Evolutionary conservation across 2,797 vertebrate genomes (phyloP), one percentile per base, ranked within the genome.

Genomic region (Alauda arvensis): DNA sequence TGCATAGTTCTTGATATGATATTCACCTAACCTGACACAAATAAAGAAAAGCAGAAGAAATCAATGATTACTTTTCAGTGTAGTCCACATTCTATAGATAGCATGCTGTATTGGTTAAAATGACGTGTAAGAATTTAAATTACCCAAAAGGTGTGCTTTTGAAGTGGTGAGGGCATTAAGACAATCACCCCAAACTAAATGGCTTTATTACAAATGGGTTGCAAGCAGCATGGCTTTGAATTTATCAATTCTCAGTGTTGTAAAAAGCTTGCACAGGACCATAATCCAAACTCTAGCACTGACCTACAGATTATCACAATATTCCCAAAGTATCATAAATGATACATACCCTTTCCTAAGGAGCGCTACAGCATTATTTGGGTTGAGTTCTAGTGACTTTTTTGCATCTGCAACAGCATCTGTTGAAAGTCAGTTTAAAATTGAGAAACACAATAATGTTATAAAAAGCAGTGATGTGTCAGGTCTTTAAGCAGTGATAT

Each of bases 21-120:
- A 99, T 97, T 99, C 99, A 90, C 98, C 98, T 95, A 99, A 98
- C 97, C 99, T 99, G 96, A 81, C n/a, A 85, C 5, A 69, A 94
- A 89, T 62, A 93, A 91, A 93, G 55, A 87, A 93, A 88, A 63
- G 46, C 15, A 94, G 4, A 61, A 88, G 42, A 72, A 40, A 42
- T 84, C 3, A 15, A 48, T 70, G 86, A 90, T 92, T 16, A 83
- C 29, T 52, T 71, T 72, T 39, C 69, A 80, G 52, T 59, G 52
- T 51, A 80, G 84, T 28, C 14, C 51, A 88, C 17, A 48, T 59
- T 76, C 42, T 57, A 37, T 3, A 70, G 28, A 26, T 66, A 20
- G 42, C 5, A 34, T 3, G 10, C 5, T 51, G 14, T 16, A 52
- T 5, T 16, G 14, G 14, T 70, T 60, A 53, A 82, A 85, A 52